phyloP scores from a whole-genome alignment of 2,888 invertebrate genomes.

The Rhyacophila evoluta region DNA sequence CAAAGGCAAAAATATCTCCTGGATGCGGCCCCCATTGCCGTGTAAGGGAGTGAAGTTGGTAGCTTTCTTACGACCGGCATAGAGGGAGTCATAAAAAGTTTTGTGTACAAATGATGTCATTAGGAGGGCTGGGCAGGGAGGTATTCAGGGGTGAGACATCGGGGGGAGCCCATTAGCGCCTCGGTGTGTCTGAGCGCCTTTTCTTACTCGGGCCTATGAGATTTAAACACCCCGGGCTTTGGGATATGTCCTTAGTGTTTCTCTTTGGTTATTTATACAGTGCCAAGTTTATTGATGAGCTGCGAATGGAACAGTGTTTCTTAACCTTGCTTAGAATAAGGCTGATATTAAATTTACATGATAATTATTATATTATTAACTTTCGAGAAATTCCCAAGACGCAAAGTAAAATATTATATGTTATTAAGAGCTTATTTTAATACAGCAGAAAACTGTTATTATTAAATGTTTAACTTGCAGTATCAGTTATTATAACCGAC shows the following conservation, averaged over 20 bases:
- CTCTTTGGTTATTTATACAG: constrained; percentile 26
- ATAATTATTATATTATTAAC: neutral
- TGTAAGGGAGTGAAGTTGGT: constrained; percentile 12
- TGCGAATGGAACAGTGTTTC: neutral
- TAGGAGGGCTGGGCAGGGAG: constrained; percentile 32
- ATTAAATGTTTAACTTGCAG: too few relatives aligned
- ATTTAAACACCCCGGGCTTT: constrained; percentile 30
- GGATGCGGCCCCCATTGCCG: constrained; percentile 10
- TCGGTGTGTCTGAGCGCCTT: constrained; percentile 18
- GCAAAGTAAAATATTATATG: too few relatives aligned
- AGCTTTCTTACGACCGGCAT: constrained; percentile 32
- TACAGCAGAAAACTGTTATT: too few relatives aligned
- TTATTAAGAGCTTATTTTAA: too few relatives aligned
- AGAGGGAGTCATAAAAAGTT: constrained; percentile 51
- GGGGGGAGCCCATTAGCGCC: constrained; percentile 25
- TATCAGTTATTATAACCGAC: too few relatives aligned
- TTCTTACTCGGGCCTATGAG: constrained; percentile 31
- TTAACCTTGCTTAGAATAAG: neutral
- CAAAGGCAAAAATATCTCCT: neutral
- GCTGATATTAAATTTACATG: neutral
- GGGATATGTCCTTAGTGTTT: constrained; percentile 17
- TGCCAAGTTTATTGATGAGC: constrained; percentile 10
- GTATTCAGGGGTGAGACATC: neutral
- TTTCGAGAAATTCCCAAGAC: too few relatives aligned
- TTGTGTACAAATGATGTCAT: constrained; percentile 54